Evolutionary conservation across 2,888 invertebrate genomes (phyloP).

Genomic region (Pheosia gnoma): DNA sequence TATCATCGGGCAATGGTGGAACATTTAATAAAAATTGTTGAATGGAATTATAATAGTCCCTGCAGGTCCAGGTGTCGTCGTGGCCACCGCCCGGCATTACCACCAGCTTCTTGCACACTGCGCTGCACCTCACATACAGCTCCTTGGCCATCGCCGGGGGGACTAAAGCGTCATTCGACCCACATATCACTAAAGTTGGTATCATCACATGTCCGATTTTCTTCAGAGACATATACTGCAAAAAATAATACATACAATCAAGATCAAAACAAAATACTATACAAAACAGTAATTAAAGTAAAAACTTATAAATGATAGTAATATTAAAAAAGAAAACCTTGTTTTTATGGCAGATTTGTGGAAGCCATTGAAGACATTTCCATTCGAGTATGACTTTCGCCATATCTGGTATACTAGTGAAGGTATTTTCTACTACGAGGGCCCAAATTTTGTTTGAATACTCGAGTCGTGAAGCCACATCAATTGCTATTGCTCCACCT

Average conservation of each 20-base stretch:
- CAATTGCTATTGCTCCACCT: slow-evolving; percentile 97
- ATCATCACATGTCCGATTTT: slow-evolving; percentile 90
- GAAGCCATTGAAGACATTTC: slow-evolving; percentile 89
- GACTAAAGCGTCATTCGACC: slow-evolving; percentile 93
- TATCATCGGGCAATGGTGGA: slow-evolving; percentile 59
- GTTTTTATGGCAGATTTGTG: slow-evolving; percentile 94
- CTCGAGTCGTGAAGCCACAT: slow-evolving; percentile 90
- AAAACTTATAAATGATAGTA: too few species aligned
- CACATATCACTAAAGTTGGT: slow-evolving; percentile 95
- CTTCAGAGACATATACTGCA: slow-evolving; percentile 88
- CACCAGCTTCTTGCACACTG: slow-evolving; percentile 89
- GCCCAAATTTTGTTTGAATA: slow-evolving; percentile 93
- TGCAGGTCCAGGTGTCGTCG: slow-evolving; percentile 97
- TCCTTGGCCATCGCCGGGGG: slow-evolving; percentile 96
- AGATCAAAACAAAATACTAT: too few species aligned
- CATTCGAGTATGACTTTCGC: slow-evolving; percentile 92
- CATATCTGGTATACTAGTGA: slow-evolving; percentile 97
- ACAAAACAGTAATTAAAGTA: too few species aligned
- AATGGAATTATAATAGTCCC: slow-evolving; percentile 88
- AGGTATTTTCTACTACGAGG: slow-evolving; percentile 96
- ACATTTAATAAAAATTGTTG: slow-evolving; percentile 78
- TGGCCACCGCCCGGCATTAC: slow-evolving; percentile 94
- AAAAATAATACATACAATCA: slow-evolving; percentile 30
- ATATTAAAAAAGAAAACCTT: slow-evolving; percentile 85
- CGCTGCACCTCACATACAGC: slow-evolving; percentile 89